A percentile compares a stretch with the other conserved stretches of the same genome.
Evolutionary conservation across 2,797 vertebrate species (phyloP).

Genomic region (Acropternis orthonyx): DNA sequence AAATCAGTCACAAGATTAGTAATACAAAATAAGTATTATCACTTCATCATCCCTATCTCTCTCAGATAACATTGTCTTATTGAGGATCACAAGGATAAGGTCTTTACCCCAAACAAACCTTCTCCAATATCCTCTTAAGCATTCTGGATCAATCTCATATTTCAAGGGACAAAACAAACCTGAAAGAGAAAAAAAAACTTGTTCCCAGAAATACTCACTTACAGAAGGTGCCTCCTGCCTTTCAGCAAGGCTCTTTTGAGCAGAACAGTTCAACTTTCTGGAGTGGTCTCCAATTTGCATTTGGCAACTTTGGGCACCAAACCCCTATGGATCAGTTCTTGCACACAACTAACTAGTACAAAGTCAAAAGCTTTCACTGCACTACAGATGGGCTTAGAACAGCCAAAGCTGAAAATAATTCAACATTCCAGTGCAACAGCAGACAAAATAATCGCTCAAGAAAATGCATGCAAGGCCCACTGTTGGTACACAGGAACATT

Average conservation of each 20-base stretch:
- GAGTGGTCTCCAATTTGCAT: not conserved
- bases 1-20: not conserved
- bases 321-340: not conserved
- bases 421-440: not conserved
- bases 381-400: not conserved
- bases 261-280: not conserved
- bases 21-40: not conserved
- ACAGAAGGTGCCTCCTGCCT: not conserved
- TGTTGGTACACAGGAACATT: conserved; percentile 12
- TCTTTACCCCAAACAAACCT: not conserved
- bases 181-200: not conserved
- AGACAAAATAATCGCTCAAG: conserved; percentile 33
- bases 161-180: not conserved
- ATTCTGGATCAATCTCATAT: not conserved
- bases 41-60: not conserved
- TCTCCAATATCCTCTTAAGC: not conserved
- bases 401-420: not conserved
- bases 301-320: not conserved
- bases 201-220: not conserved
- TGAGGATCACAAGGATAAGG: not conserved
- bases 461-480: not conserved
- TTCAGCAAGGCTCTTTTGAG: not conserved
- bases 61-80: not conserved
- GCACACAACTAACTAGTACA: not conserved
- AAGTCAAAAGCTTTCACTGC: not conserved